Percentiles rank a stretch among this genome's conserved stretches.
Evolutionary conservation across 2,888 invertebrate species (phyloP).

Genomic region (Nudaria mundana): DNA sequence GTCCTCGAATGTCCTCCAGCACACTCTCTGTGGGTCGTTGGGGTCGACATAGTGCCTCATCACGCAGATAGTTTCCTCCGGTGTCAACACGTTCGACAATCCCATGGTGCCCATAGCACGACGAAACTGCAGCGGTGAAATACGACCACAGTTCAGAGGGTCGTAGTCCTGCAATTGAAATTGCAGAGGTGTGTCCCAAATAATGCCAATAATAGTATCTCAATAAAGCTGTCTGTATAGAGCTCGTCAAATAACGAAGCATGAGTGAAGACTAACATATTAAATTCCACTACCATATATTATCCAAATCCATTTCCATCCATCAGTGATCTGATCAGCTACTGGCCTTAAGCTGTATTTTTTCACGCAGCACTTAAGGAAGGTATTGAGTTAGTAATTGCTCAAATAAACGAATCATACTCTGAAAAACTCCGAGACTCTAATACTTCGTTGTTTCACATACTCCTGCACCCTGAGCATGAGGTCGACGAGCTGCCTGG

Average conservation of each 20-base stretch:
- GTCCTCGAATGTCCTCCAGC: conserved; percentile 89
- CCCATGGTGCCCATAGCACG: conserved; percentile 86
- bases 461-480: conserved; percentile 85
- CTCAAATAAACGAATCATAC: no score
- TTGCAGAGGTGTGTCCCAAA: no score
- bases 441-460: conserved; percentile 83
- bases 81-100: conserved; percentile 81
- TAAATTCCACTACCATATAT: no score
- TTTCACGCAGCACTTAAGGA: no score
- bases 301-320: no score
- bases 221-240: no score
- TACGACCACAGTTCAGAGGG: conserved; percentile 83
- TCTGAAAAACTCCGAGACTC: conserved; percentile 86
- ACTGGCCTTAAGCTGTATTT: no score
- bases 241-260: no score
- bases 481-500: conserved; percentile 76
- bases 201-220: no score
- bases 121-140: conserved; percentile 86
- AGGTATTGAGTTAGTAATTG: no score
- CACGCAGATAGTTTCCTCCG: conserved; percentile 83
- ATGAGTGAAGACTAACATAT: no score
- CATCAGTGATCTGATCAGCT: no score
- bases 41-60: conserved; percentile 86
- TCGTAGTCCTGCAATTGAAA: conserved; percentile 86
- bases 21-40: conserved; percentile 84